Evolutionary conservation across 2,797 vertebrate species (phyloP), one percentile per base, ranked within the genome.

Genomic region (Cyprinella venusta): DNA sequence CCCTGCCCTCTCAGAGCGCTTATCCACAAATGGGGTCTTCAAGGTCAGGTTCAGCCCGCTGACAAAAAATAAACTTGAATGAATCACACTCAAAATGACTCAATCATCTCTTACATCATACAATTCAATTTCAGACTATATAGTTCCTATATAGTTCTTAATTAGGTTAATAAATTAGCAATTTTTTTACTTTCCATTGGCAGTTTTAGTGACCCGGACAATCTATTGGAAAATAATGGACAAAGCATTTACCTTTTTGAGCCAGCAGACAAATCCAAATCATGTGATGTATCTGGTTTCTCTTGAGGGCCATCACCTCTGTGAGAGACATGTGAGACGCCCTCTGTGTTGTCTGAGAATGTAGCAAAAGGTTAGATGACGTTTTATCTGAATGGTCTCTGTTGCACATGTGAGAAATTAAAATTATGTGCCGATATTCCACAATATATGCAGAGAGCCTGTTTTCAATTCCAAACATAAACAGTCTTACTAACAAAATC

Each of bases 41-140:
- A 96, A 84, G 86, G 88, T 93, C 80, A 95, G 85, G 52, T 90
- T 93, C 24, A 92, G 81, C 24, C 88, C 90, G 81, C 94, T 95
- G 48, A 85, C 85, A 83, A 91, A 93, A 83, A 26, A 69, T 21
- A 65, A 10, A 64, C 33, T 6, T 45, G 0, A 63, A 54, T 36
- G 0, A 6, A 56, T 61, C 21, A 68, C 3, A 85, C 5, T 10
- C 0, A 45, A 30, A 72, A 80, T 61, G 40, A 8, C 36, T 69
- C 24, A 15, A 75, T 54, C 42, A 30, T 5, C n/a, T 21, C 40
- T 19, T 69, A 12, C 18, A n/a, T 4, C 21, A 16, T 54, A 59
- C 56, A 13, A 59, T 26, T 61, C 56, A 26, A 6, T 61, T 26
- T 15, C 24, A 59, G 26, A 4, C 56, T 13, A n/a, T 61, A n/a